A percentile compares a stretch with the other conserved stretches of the same genome.
These are phyloP conservation scores for Diabrotica undecimpunctata DNA, from an alignment of 1,140 invertebrate species.

Conservation along the genomic window DNA sequence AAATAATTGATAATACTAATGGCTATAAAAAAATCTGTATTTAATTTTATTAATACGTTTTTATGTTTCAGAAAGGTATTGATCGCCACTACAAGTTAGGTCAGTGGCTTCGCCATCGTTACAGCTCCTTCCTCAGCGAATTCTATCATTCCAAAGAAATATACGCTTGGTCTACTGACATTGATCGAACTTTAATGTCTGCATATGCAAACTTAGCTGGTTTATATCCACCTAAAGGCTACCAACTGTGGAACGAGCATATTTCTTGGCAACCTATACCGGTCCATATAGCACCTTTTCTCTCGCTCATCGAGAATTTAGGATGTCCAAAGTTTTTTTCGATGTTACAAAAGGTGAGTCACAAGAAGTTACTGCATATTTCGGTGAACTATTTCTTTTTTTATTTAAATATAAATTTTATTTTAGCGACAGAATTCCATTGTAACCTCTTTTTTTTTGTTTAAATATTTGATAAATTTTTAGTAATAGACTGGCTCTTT, in stretches of 20 bases:
- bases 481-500: conserved; percentile 45
- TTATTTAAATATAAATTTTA: no score
- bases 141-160: conserved; percentile 48
- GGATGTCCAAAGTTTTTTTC: conserved; percentile 62
- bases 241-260: conserved; percentile 63
- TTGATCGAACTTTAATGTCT: conserved; percentile 85
- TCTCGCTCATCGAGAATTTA: conserved; percentile 56
- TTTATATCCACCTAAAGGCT: conserved; percentile 63
- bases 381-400: conserved; percentile 53
- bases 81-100: conserved; percentile 72
- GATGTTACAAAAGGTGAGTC: conserved; percentile 54
- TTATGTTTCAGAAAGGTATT: conserved; percentile 63
- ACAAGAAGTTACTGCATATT: conserved; percentile 57
- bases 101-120: conserved; percentile 67
- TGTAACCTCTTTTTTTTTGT: conserved; percentile 52
- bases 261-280: conserved; percentile 86
- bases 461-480: conserved; percentile 58
- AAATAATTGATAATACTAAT: no score
- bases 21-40: no score
- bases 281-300: conserved; percentile 67
- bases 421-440: conserved; percentile 50
- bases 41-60: conserved; percentile 4
- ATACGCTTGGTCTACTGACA: conserved; percentile 66
- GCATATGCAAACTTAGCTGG: conserved; percentile 78
- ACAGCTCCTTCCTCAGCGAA: conserved; percentile 54